These are phyloP conservation scores for Pseudochaenichthys georgianus DNA, from an alignment of 2,797 vertebrate genomes.

Conservation along the genomic window DNA sequence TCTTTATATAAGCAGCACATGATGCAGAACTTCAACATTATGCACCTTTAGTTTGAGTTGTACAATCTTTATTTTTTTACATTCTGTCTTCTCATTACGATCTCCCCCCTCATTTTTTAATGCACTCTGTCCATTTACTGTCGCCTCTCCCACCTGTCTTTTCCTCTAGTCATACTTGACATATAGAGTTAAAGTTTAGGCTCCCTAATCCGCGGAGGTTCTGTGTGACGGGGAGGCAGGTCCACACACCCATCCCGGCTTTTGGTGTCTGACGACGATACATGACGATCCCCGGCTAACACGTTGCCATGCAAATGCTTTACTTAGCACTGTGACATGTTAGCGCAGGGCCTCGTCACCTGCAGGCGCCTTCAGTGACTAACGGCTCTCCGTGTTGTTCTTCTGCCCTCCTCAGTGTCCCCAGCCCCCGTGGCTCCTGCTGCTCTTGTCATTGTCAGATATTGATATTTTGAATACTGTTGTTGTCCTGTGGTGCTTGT, in stretches of 20 bases:
- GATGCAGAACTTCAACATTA: constrained; percentile 57
- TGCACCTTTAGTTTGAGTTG: constrained; percentile 46
- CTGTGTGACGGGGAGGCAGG: constrained; percentile 25
- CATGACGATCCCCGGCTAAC: constrained; percentile 53
- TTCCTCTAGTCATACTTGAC: constrained; percentile 24
- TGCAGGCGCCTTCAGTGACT: constrained; percentile 71
- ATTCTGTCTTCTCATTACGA: constrained; percentile 28
- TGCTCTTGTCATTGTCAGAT: constrained; percentile 77
- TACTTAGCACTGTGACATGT: constrained; percentile 62
- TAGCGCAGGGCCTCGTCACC: constrained; percentile 62
- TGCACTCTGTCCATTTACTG: constrained; percentile 37
- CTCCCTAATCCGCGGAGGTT: constrained; percentile 15
- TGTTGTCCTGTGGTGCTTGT: constrained; percentile 82
- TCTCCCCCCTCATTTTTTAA: constrained; percentile 21
- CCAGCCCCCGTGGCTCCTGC: constrained; percentile 72
- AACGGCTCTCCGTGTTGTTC: constrained; percentile 79
- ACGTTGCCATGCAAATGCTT: constrained; percentile 49
- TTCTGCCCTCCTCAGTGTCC: constrained; percentile 80
- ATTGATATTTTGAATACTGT: constrained; percentile 82
- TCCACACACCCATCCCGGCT: constrained; percentile 58
- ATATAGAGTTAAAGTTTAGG: constrained; percentile 6
- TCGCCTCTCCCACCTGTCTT: constrained; percentile 40
- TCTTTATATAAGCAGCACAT: constrained; percentile 79
- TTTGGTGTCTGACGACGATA: constrained; percentile 57
- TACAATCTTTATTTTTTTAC: constrained; percentile 30